Base-by-base conservation (phyloP, 2,113 vertebrate species). In the Phyllostomus hastatus region DNA sequence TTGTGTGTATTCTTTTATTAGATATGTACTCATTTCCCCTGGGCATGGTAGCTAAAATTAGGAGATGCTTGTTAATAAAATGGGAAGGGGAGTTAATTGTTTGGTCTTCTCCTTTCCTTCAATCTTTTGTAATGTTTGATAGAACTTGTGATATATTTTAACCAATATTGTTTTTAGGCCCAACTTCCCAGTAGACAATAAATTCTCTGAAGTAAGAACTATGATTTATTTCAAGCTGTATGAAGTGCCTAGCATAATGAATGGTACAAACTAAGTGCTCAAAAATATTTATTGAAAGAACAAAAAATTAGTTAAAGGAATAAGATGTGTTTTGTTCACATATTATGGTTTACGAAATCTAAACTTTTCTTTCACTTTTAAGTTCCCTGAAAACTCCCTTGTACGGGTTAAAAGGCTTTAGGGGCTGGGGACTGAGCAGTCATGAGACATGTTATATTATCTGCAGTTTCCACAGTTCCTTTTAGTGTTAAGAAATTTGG, bases 201-300 rank as follows among this genome's bases (percentile, higher is more conserved):
- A 41, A 19, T 69, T 87, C 14, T 83, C 90, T 84, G 41, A 83
- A 75, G 5, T 41, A 41, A 11, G 24, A 79, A 43, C 33, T 88
- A 38, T 70, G 64, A 54, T 92, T 80, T 95, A 81, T 72, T 85
- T 2, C 19, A 86, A 70, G 69, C 17, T 59, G 17, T 90, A 20
- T 61, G 69, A 85, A 88, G 26, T 59, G 1, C 22, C 14, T 54
- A 61, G 20, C 38, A 48, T 67, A 75, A 22, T 91, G 24, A 14
- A 17, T 33, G 5, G 10, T 50, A 52, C 7, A 76, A 76, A 95
- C 83, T 61, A 80, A 10, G 20, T 41, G 33, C 10, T 72, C 31
- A 48, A n/a, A 87, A 86, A 75, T 78, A 24, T 50, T 66, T 89
- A 82, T 26, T 79, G 10, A 89, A 83, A 94, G 6, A 73, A 73